Base-by-base conservation (phyloP, 1,140 invertebrate species). In the Heliconius hewitsoni region DNA sequence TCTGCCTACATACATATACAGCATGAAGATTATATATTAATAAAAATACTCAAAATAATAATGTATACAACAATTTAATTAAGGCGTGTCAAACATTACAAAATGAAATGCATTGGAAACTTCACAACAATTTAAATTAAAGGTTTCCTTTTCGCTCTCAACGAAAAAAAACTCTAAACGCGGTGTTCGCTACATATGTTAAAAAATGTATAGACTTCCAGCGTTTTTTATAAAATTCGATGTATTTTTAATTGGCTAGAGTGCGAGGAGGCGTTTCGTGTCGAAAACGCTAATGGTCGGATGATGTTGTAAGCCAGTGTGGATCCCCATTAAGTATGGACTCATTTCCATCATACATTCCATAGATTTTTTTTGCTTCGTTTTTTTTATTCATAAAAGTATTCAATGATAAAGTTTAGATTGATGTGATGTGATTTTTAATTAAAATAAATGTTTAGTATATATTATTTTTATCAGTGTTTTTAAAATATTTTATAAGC, bases 241-340 rank as follows among this genome's bases (percentile, higher is more conserved):
- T 72, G 71, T 72, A 72, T 50, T 77, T 77, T 77, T 77, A 77
- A 77, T 71, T 77, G 76, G 70, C 66, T 55, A 27, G 70, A 72
- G 46, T 77, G 76, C 70, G 76, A 71, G 76, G 70, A 50, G 76
- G 46, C 30, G 16, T 52, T 77, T 70, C 76, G 76, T 77, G 76
- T 77, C 46, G 76, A 72, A 77, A 77, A 72, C 76, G 76, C 76
- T 77, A 77, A 77, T 77, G 76, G 76, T n/a, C 39, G 76, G 76
- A 77, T 55, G 76, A 77, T 71, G 70, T 70, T 46, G 50, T 71
- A 77, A 77, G 76, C 76, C 70, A 72, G 66, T 77, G 27, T 77
- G 76, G 50, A 77, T 77, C 42, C 70, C 76, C 76, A 77, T 77
- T 77, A 77, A 66, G 60, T 30, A 19, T 30, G 39, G 30, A 76